Conservation (phyloP, 2,113 vertebrate species). For the Myrmecobius fasciatus region DNA sequence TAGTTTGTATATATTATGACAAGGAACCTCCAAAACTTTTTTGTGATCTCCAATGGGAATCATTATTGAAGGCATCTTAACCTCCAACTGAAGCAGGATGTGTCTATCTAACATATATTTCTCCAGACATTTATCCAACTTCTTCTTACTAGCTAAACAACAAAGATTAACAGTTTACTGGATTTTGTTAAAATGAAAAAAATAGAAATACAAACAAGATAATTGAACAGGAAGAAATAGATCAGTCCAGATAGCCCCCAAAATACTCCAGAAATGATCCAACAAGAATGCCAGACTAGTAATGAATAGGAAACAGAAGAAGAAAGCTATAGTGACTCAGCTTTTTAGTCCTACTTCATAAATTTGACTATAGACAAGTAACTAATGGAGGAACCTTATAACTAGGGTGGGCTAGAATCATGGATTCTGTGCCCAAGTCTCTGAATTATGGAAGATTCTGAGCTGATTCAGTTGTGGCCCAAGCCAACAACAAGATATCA, state of each 20-base stretch:
- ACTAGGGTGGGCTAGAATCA: neutral
- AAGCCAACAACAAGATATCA: neutral
- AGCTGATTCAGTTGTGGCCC: neutral
- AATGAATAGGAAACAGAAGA: neutral
- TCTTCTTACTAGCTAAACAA: neutral
- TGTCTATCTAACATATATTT: neutral
- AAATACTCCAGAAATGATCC: neutral
- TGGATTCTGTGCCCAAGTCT: neutral
- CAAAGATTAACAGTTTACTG: neutral
- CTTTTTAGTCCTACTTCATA: neutral
- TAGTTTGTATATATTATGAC: neutral
- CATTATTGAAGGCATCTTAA: neutral
- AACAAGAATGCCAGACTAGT: neutral
- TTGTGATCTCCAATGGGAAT: neutral
- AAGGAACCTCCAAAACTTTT: neutral
- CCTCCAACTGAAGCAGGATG: neutral
- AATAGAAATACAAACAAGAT: neutral
- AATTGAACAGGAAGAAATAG: neutral
- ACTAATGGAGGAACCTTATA: neutral
- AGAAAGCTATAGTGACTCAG: neutral
- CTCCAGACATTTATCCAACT: neutral
- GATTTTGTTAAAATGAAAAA: too few species aligned
- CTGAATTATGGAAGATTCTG: neutral
- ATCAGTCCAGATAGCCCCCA: neutral
- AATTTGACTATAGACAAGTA: neutral